Evolutionary conservation across 2,113 vertebrate species (phyloP).

Genomic region (Dicentrarchus labrax): DNA sequence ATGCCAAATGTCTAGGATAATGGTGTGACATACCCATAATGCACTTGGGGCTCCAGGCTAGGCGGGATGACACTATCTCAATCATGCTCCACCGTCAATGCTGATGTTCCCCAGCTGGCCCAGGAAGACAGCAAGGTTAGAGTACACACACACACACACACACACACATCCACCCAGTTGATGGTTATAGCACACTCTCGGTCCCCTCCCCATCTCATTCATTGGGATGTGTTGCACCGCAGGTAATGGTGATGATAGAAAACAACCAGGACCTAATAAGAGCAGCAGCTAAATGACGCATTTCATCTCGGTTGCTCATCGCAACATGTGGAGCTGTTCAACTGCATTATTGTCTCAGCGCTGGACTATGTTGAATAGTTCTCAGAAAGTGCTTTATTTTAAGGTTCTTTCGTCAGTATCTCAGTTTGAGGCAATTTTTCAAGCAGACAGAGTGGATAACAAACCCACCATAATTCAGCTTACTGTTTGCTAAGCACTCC

Average conservation of each 20-base stretch:
- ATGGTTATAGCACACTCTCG: conserved; percentile 67
- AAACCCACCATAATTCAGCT: background rate
- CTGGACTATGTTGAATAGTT: background rate
- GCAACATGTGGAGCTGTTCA: conserved; percentile 23
- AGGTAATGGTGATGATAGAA: conserved; percentile 73
- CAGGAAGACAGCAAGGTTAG: conserved; percentile 60
- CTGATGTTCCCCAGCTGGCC: conserved; percentile 79
- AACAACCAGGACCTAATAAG: conserved; percentile 69
- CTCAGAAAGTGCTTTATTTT: background rate
- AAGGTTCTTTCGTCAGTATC: background rate
- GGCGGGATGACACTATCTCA: conserved; percentile 76
- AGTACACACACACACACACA: conserved; percentile 30
- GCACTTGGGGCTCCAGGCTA: conserved; percentile 70
- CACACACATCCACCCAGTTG: conserved; percentile 34
- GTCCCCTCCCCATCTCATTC: conserved; percentile 48
- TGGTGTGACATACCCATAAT: conserved; percentile 77
- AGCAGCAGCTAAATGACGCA: conserved; percentile 66
- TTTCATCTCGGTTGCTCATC: conserved; percentile 50
- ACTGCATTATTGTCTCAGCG: conserved; percentile 15
- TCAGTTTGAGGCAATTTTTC: background rate
- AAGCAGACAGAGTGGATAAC: background rate
- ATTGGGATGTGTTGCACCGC: conserved; percentile 70
- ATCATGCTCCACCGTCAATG: conserved; percentile 78
- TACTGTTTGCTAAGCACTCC: background rate
- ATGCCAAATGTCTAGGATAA: conserved; percentile 75